Percentiles rank a stretch among this genome's conserved stretches.
Conservation (phyloP, 2,797 vertebrate genomes). For the Chloroceryle amazona region DNA sequence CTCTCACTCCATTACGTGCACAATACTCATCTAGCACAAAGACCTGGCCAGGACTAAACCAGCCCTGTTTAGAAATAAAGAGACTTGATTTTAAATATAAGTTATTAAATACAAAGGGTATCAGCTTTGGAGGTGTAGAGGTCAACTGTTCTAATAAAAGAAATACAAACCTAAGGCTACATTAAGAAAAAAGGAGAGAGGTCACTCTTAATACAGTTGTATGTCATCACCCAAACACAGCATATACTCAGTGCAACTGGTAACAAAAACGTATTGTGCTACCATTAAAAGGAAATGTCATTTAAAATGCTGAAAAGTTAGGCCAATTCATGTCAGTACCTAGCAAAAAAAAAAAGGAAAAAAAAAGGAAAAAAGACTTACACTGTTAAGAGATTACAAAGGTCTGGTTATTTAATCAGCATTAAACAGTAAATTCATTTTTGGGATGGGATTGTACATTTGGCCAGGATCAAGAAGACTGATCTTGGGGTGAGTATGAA, state of each 20-base stretch:
- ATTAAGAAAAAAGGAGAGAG: conserved; percentile 53
- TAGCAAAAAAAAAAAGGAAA: neutral
- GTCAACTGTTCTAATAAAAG: conserved; percentile 62
- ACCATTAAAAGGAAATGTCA: conserved; percentile 3
- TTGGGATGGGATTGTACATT: neutral
- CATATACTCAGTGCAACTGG: neutral
- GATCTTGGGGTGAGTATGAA: neutral
- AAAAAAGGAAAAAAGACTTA: neutral
- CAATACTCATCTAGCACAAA: conserved; percentile 99
- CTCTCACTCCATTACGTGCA: conserved; percentile 95
- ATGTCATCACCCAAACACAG: conserved; percentile 20
- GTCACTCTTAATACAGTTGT: conserved; percentile 27
- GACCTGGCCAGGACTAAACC: conserved; percentile 99
- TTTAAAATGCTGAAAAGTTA: neutral
- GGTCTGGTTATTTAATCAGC: neutral
- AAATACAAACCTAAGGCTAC: conserved; percentile 59
- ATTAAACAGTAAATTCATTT: neutral
- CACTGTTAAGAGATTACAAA: conserved; percentile 38
- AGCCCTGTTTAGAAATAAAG: conserved; percentile 88
- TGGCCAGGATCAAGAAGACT: neutral
- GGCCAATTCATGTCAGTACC: no score
- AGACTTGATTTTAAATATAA: conserved; percentile 81
- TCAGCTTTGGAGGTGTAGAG: conserved; percentile 52
- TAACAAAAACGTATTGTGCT: neutral
- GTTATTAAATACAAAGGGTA: conserved; percentile 60